Evolutionary conservation across 30 jellyfish, hydroid and myxozoan genomes (phyloP), one percentile per base, ranked within the genome.

Genomic region (Chironex yamaguchii): DNA sequence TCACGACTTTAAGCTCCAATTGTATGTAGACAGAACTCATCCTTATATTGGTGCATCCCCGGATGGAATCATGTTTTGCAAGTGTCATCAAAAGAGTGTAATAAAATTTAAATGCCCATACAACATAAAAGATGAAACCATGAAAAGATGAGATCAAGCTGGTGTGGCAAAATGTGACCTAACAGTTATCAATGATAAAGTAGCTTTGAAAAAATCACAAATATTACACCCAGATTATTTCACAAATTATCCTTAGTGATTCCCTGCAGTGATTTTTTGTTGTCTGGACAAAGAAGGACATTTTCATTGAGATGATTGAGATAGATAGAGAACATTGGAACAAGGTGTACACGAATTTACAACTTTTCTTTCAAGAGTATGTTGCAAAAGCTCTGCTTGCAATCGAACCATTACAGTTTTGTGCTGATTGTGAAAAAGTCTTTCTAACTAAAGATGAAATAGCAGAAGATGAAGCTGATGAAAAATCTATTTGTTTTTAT

Each of bases 371-470:
- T 67, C 51, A 78, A 49, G 22, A 26, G 34, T 86, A 78, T 69
- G 89, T 88, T 52, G n/a, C 68, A 24, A 52, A 36, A 31, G 86
- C 79, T 29, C 35, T 87, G 31, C 42, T 66, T 21, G 89, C 30
- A 28, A 12, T 88, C 71, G 30, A 79, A 32, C 96, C 91, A 36
- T 17, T 88, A 64, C n/a, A 12, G 29, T 76, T 52, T 21, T 88
- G 96, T 79, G 89, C 89, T 3, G 6, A 49, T 13, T 88, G 96
- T 79, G 96, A 88, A 23, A 76, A 79, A 58, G 81, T 62, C 29
- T 53, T 85, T 0, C 26, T 50, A 4, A 29, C 24, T 23, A 71
- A 85, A 53, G 9, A 74, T 25, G 96, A 85, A 20, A 63, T 34
- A 6, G 1, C 54, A 0, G 58, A 66, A 82, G 88, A 82, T 11